Percentiles rank a stretch among this genome's conserved stretches.
phyloP scores from a whole-genome alignment of 2,888 invertebrate genomes.

The Drosophila borborema region DNA sequence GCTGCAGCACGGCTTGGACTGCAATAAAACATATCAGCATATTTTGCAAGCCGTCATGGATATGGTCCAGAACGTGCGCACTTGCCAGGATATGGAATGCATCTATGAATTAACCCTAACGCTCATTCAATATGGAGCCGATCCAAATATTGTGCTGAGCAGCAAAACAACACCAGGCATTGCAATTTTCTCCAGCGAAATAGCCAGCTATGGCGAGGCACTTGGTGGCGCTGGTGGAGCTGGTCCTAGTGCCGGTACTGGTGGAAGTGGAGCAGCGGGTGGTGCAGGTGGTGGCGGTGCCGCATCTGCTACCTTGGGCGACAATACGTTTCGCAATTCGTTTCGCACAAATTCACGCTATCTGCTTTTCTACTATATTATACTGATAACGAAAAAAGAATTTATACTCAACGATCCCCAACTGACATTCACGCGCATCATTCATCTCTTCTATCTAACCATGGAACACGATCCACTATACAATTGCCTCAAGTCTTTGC shows the following conservation, averaged over 20 bases:
- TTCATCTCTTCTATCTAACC: slow-evolving; percentile 88
- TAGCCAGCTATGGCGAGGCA: slow-evolving; percentile 84
- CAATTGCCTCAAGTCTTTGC: slow-evolving; percentile 89
- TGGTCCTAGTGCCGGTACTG: slow-evolving; percentile 39
- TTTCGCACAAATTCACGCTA: slow-evolving; percentile 86
- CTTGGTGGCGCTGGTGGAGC: slow-evolving; percentile 60
- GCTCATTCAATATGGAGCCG: slow-evolving; percentile 90
- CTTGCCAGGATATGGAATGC: slow-evolving; percentile 89
- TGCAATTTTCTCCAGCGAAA: slow-evolving; percentile 85
- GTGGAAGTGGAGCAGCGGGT: slow-evolving; percentile 32
- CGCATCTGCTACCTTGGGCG: slow-evolving; percentile 62
- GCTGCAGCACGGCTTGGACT: slow-evolving; percentile 89
- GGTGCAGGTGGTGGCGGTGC: slow-evolving; percentile 45
- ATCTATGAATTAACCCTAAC: slow-evolving; percentile 90
- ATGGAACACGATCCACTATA: slow-evolving; percentile 90
- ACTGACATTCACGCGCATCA: slow-evolving; percentile 88
- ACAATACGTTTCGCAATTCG: slow-evolving; percentile 84
- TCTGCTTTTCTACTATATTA: slow-evolving; percentile 90
- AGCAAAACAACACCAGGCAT: slow-evolving; percentile 84
- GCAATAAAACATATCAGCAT: slow-evolving; percentile 89
- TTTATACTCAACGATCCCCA: slow-evolving; percentile 88
- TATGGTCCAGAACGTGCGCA: slow-evolving; percentile 89
- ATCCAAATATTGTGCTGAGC: slow-evolving; percentile 89
- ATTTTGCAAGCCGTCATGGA: slow-evolving; percentile 90
- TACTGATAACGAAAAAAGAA: slow-evolving; percentile 89